Conservation (phyloP, 1,140 invertebrate species). For the Ceratina calcarata region DNA sequence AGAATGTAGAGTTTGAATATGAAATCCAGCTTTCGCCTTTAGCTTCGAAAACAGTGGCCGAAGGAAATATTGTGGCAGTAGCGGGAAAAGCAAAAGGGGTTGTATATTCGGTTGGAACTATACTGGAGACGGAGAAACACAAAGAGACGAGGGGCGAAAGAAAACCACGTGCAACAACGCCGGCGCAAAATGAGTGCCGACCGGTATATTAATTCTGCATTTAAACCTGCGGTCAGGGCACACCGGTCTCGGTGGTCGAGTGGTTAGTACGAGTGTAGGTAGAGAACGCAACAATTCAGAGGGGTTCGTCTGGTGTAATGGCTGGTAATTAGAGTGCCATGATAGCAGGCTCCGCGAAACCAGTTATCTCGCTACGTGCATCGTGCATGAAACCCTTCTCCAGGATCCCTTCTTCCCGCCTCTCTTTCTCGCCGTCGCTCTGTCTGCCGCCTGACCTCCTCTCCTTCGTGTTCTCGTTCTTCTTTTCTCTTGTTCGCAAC, state of each 20-base stretch:
- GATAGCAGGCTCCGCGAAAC: slow-evolving; percentile 78
- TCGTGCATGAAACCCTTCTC: slow-evolving; percentile 71
- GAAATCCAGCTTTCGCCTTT: too few relatives aligned
- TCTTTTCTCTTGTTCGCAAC: slow-evolving; percentile 20
- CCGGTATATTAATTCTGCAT: slow-evolving; percentile 78
- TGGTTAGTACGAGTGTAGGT: slow-evolving; percentile 74
- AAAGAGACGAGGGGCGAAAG: slow-evolving; percentile 29
- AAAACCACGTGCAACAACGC: slow-evolving; percentile 59
- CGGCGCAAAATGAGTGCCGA: slow-evolving; percentile 70
- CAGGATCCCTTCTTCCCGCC: slow-evolving; percentile 19
- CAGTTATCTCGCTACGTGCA: slow-evolving; percentile 79
- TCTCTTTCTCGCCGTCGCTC: slow-evolving; percentile 4
- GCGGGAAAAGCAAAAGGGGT: neutral
- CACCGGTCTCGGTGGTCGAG: slow-evolving; percentile 76
- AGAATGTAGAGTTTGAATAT: too few relatives aligned
- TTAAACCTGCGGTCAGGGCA: slow-evolving; percentile 77
- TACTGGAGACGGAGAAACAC: neutral
- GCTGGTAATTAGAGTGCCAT: slow-evolving; percentile 79
- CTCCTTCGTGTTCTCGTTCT: neutral
- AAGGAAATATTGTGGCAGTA: neutral
- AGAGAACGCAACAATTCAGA: slow-evolving; percentile 77
- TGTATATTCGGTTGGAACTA: neutral
- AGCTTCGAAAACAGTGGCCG: too few relatives aligned
- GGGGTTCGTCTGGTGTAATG: slow-evolving; percentile 76
- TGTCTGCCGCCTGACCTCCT: slow-evolving; percentile 9